Conservation (phyloP, 30 jellyfish, hydroid and myxozoan genomes). For the Cassiopea andromeda region DNA sequence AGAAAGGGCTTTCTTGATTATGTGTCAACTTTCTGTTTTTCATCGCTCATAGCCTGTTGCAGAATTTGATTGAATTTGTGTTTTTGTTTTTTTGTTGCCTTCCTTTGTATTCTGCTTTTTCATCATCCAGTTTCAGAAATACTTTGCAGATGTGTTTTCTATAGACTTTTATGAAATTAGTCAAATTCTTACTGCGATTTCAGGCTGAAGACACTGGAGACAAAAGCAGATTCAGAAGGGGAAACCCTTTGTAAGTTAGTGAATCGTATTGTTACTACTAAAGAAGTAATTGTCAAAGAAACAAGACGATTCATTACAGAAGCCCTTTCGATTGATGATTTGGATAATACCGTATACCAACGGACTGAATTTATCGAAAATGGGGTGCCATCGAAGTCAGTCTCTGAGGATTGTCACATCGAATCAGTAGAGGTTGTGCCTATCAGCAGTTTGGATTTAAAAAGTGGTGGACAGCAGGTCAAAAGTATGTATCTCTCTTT, state of each 20-base stretch:
- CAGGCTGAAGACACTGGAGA: neutral
- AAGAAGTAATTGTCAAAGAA: neutral
- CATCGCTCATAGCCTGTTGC: too few relatives aligned
- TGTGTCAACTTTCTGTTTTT: too few relatives aligned
- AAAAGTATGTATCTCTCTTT: neutral
- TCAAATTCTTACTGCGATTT: neutral
- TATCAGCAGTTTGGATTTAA: neutral
- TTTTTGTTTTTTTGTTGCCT: too few relatives aligned
- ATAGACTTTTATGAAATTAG: too few relatives aligned
- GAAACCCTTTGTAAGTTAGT: neutral
- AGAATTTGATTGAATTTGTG: too few relatives aligned
- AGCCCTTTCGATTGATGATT: neutral
- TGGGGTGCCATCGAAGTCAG: neutral
- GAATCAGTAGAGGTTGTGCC: neutral
- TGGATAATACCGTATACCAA: neutral
- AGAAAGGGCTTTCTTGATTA: too few relatives aligned
- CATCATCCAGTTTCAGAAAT: too few relatives aligned
- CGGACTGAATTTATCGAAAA: neutral
- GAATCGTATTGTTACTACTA: neutral
- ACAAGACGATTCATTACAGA: neutral
- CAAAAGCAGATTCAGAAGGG: neutral
- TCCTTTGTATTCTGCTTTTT: too few relatives aligned
- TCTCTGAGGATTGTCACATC: neutral
- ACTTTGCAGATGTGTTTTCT: too few relatives aligned
- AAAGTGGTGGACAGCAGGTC: neutral